Evolutionary conservation across 1,140 invertebrate genomes (phyloP).

Genomic region (Hylyphantes graminicola): DNA sequence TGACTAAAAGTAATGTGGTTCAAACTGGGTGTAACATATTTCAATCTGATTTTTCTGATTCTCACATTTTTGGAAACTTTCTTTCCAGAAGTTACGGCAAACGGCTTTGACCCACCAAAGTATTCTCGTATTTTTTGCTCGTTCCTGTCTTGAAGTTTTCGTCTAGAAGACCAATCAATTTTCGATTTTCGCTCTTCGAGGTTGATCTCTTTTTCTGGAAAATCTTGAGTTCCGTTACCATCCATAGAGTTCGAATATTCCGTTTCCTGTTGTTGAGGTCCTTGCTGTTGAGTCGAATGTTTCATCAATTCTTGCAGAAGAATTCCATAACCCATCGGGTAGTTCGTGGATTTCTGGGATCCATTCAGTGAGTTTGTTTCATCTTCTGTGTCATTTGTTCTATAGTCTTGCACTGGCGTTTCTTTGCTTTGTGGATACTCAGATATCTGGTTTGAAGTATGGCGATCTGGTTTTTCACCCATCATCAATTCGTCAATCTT

Average conservation of each 20-base stretch:
- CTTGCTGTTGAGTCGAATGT: background rate
- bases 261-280: background rate
- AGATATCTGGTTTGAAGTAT: background rate
- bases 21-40: background rate
- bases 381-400: background rate
- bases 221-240: background rate
- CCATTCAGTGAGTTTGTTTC: background rate
- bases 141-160: background rate
- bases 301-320: conserved; percentile 18
- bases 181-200: background rate
- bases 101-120: conserved; percentile 10
- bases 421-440: background rate
- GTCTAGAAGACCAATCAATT: background rate
- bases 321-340: conserved; percentile 13
- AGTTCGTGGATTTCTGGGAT: conserved; percentile 18
- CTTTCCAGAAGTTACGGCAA: conserved; percentile 1
- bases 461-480: background rate
- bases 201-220: background rate
- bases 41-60: conserved; percentile 14
- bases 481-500: background rate
- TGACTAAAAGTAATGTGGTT: background rate
- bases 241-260: background rate
- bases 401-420: background rate
- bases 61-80: background rate
- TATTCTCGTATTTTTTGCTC: background rate